Percentiles rank a stretch among this genome's conserved stretches.
phyloP scores from a whole-genome alignment of 2,113 vertebrate genomes.

The Syngnathus floridae region DNA sequence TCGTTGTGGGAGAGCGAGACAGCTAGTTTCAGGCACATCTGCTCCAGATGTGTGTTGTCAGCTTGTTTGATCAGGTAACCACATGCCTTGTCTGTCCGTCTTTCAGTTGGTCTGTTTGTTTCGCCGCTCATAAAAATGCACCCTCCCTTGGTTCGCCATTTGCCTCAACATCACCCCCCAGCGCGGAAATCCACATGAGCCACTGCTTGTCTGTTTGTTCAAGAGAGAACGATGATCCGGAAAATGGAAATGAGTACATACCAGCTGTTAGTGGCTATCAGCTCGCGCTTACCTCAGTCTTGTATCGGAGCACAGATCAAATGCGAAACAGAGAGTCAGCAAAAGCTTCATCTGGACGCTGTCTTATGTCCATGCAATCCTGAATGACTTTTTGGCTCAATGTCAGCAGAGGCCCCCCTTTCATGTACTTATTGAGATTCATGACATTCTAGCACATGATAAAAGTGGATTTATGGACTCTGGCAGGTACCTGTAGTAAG shows the following conservation, averaged over 20 bases:
- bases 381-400: conserved; percentile 32
- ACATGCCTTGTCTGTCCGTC: conserved; percentile 16
- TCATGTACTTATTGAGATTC: conserved; percentile 46
- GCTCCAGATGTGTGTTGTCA: conserved; percentile 60
- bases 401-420: conserved; percentile 39
- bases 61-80: conserved; percentile 52
- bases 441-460: conserved; percentile 33
- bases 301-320: conserved; percentile 47
- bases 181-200: conserved; percentile 7
- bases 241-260: conserved; percentile 54
- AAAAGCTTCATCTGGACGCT: conserved; percentile 49
- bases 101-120: conserved; percentile 15
- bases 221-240: conserved; percentile 52
- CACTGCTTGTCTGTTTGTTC: conserved; percentile 6
- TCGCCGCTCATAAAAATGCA: not conserved
- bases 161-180: conserved; percentile 7
- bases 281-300: conserved; percentile 70
- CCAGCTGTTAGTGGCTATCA: conserved; percentile 70
- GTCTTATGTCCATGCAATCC: conserved; percentile 34
- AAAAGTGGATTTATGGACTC: conserved; percentile 41
- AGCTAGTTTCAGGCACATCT: conserved; percentile 29
- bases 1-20: conserved; percentile 23
- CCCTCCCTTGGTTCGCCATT: conserved; percentile 12
- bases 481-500: conserved; percentile 28
- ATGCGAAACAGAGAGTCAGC: conserved; percentile 52